Evolutionary conservation across 2,113 vertebrate species (phyloP).

Genomic region (Indri indri): DNA sequence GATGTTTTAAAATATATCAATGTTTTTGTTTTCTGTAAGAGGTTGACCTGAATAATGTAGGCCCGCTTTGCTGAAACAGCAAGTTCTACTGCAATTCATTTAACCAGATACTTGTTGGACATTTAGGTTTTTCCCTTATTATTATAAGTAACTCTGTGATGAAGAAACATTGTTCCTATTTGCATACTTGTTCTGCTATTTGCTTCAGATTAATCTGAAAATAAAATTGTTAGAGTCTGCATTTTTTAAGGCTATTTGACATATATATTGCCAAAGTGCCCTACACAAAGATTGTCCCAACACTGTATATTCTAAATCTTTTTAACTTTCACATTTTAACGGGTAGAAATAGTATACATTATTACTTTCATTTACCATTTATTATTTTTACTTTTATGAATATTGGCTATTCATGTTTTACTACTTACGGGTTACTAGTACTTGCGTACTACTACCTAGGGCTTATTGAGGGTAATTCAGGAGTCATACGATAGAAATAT

Average conservation of each 20-base stretch:
- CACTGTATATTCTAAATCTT: neutral
- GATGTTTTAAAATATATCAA: neutral
- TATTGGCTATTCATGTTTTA: neutral
- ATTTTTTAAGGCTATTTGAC: neutral
- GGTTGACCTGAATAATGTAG: neutral
- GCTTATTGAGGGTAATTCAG: neutral
- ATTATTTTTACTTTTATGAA: neutral
- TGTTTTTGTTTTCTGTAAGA: neutral
- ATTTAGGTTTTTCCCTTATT: neutral
- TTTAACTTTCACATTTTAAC: neutral
- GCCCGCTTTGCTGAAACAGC: neutral
- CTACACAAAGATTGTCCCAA: neutral
- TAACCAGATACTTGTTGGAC: neutral
- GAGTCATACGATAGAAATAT: neutral
- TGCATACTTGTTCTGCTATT: neutral
- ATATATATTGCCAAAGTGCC: neutral
- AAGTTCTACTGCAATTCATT: neutral
- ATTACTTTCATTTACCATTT: slow-evolving; percentile 3
- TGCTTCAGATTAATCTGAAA: neutral
- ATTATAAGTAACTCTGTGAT: neutral
- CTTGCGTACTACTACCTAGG: neutral
- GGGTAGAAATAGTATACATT: neutral
- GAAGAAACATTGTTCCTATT: neutral
- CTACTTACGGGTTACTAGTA: neutral
- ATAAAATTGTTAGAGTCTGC: neutral